A percentile compares a stretch with the other conserved stretches of the same genome.
Evolutionary conservation across 2,113 vertebrate species (phyloP).

Genomic region (Murina feae): DNA sequence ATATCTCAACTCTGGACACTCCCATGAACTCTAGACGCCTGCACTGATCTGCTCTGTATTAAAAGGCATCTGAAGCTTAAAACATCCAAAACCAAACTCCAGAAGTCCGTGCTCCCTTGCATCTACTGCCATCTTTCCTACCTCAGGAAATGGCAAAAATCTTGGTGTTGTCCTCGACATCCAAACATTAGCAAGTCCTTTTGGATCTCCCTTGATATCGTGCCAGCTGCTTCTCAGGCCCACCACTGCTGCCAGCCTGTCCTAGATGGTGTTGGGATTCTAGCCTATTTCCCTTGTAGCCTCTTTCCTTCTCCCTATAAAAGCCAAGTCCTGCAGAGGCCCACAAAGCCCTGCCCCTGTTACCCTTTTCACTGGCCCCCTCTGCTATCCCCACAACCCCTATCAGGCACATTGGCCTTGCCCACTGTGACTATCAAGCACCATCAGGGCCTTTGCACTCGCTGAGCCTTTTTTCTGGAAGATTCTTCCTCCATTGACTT

Average conservation of each 20-base stretch:
- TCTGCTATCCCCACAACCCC: no score
- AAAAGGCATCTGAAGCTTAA: neutral
- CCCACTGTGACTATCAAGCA: neutral
- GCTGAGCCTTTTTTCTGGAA: neutral
- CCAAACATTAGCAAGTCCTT: neutral
- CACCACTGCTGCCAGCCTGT: neutral
- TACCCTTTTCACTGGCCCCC: accelerated
- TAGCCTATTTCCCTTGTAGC: no score
- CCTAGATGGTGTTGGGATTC: neutral
- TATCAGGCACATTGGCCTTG: neutral
- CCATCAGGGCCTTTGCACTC: neutral
- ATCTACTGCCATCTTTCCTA: neutral
- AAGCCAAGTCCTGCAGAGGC: neutral
- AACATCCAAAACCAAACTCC: neutral
- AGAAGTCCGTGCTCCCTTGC: neutral
- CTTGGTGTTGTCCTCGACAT: neutral
- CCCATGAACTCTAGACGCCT: neutral
- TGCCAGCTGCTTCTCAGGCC: neutral
- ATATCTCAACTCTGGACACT: accelerated
- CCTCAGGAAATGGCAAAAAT: neutral
- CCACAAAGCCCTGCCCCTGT: accelerated
- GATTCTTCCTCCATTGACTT: neutral
- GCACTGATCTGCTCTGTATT: neutral
- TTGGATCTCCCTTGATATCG: neutral
- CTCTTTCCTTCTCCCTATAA: neutral